Conservation (phyloP, 2,113 vertebrate species). For the Verasper variegatus region DNA sequence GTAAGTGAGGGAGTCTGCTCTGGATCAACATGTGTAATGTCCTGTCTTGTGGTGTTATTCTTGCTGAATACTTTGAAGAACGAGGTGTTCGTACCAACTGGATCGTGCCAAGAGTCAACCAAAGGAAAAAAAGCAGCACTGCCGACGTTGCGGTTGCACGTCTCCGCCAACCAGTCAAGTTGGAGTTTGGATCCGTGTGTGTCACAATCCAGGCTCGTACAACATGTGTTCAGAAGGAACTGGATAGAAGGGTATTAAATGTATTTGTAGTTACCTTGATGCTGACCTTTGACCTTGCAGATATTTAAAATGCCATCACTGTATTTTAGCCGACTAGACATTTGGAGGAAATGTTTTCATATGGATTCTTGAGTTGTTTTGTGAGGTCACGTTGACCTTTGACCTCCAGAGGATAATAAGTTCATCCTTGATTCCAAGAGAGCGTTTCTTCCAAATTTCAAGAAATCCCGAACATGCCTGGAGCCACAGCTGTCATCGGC, state of each 20-base stretch:
- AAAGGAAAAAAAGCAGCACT: slow-evolving; percentile 8
- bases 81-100: slow-evolving; percentile 30
- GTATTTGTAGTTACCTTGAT: neutral
- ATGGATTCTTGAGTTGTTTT: neutral
- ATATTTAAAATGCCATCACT: no score
- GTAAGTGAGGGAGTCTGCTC: slow-evolving; percentile 39
- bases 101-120: slow-evolving; percentile 34
- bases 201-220: neutral
- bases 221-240: neutral
- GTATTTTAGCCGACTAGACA: neutral
- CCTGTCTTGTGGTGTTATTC: slow-evolving; percentile 57
- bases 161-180: neutral
- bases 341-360: neutral
- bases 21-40: slow-evolving; percentile 57
- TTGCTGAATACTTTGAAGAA: slow-evolving; percentile 47
- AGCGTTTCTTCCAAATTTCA: neutral
- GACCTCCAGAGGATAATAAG: neutral
- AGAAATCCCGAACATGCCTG: neutral
- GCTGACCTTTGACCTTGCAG: neutral
- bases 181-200: neutral
- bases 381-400: neutral
- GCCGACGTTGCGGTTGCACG: neutral
- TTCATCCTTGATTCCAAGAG: neutral
- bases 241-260: neutral
- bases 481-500: neutral